Base-by-base conservation (phyloP, 1,140 invertebrate genomes). In the Anthonomus grandis region DNA sequence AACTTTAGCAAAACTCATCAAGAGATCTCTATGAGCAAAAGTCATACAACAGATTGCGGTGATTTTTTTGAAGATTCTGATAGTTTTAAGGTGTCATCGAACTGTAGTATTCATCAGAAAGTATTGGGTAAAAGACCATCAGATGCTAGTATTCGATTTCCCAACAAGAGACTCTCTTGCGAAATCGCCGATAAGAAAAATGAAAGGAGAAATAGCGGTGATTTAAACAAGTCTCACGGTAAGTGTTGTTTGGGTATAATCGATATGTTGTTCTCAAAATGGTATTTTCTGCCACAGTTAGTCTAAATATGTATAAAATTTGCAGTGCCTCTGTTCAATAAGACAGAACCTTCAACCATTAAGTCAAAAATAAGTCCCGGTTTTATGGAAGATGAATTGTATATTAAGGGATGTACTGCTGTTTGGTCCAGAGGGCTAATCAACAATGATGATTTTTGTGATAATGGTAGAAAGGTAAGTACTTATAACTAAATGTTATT, bases 351-450 rank as follows among this genome's bases (percentile, higher is more conserved):
- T 24, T 38, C 27, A 18, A 42, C 44, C 37, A 53, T 64, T 25
- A 41, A 56, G 44, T 60, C 53, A 45, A 60, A 62, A 61, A 49
- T 62, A 19, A 48, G 51, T 36, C 49, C 46, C 38, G 62, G 44
- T 8, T 57, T 38, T 50, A 66, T 74, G 64, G 93, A 95, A 76
- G 91, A 95, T 75, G 93, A 97, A 74, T 75, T 97, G 12, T 97
- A 93, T 78, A 84, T 92, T 9, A 87, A 84, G 61, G 90, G 86
- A 4, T 83, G 87, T 68, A 88, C 89, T 17, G 91, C 89, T 15
- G 82, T 95, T 18, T 93, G 91, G 84, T 83, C 82, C 2, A 81
- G 81, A 77, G 85, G 85, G 73, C 31, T 81, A 70, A 55, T 76
- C 62, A 54, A 75, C 66, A 59, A 76, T 74, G 64, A 50, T 72